phyloP scores from a whole-genome alignment of 2,797 vertebrate species.

The Melanotaenia maccullochi region DNA sequence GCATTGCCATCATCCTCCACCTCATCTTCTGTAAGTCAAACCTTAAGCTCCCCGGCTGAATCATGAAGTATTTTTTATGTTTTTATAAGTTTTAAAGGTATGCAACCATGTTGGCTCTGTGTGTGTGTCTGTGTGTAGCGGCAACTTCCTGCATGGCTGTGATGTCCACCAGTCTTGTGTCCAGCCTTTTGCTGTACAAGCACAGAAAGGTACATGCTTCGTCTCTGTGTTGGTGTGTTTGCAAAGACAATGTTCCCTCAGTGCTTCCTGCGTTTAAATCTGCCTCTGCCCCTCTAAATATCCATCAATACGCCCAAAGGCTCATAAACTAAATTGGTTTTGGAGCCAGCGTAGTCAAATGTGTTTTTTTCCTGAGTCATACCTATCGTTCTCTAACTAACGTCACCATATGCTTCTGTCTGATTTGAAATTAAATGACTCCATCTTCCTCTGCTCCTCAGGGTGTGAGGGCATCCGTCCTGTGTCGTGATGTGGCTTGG shows the following conservation, averaged over 20 bases:
- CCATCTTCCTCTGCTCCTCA: slow-evolving; percentile 57
- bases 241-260: slow-evolving; percentile 1
- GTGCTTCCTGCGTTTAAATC: slow-evolving; percentile 40
- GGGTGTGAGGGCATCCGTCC: slow-evolving; percentile 83
- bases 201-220: slow-evolving; percentile 81
- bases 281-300: slow-evolving; percentile 34
- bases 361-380: slow-evolving; percentile 66
- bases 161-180: slow-evolving; percentile 86
- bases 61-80: slow-evolving; percentile 20
- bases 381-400: slow-evolving; percentile 40
- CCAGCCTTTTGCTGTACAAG: slow-evolving; percentile 87
- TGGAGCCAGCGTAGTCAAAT: slow-evolving; percentile 46
- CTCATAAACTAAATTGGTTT: slow-evolving; percentile 67
- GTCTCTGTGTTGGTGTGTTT: slow-evolving; percentile 10
- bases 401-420: slow-evolving; percentile 44
- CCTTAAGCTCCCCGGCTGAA: slow-evolving; percentile 34
- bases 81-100: slow-evolving; percentile 23
- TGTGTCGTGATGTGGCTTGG: slow-evolving; percentile 87
- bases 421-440: slow-evolving; percentile 31
- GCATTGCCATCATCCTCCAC: slow-evolving; percentile 83
- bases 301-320: slow-evolving; percentile 46
- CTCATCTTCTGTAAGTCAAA: slow-evolving; percentile 76
- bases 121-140: slow-evolving; percentile 73
- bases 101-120: slow-evolving; percentile 11
- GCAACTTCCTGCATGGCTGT: slow-evolving; percentile 81